Percentiles rank a stretch among this genome's conserved stretches.
phyloP scores from a whole-genome alignment of 2,113 vertebrate genomes.

The Chaetops frenatus region DNA sequence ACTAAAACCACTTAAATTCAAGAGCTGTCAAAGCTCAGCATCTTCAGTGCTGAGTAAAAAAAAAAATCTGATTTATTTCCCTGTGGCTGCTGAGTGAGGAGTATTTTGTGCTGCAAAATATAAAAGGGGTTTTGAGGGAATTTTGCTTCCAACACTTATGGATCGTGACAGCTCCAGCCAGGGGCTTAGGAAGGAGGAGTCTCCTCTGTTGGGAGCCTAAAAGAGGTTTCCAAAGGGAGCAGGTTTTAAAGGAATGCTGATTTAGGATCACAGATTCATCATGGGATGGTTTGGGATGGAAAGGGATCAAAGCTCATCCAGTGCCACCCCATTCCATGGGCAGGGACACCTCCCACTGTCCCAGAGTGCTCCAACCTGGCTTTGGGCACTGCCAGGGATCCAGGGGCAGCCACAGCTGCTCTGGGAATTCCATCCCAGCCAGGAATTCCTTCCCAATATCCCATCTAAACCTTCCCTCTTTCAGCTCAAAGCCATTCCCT shows the following conservation, averaged over 20 bases:
- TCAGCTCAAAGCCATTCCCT: rapidly evolving
- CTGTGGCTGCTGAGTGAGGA: neutral
- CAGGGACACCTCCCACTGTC: rapidly evolving
- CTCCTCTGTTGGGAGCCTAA: neutral
- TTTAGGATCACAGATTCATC: neutral
- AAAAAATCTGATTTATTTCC: neutral
- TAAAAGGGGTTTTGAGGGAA: neutral
- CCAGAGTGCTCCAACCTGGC: rapidly evolving
- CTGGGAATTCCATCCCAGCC: neutral
- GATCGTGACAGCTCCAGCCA: neutral
- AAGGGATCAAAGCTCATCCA: neutral
- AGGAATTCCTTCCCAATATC: neutral
- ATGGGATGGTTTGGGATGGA: neutral
- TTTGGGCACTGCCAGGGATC: neutral
- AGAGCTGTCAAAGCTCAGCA: neutral
- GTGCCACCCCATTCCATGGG: neutral
- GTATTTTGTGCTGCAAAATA: neutral
- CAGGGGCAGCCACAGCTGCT: neutral
- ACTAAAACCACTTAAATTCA: neutral
- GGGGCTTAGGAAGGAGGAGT: neutral
- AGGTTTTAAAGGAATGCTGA: neutral
- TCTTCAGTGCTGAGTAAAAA: neutral
- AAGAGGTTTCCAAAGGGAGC: neutral
- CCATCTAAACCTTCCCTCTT: rapidly evolving
- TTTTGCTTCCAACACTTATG: neutral